A percentile compares a stretch with the other conserved stretches of the same genome.
Conservation (phyloP, 2,888 invertebrate species). For the Schrankia costaestrigalis region DNA sequence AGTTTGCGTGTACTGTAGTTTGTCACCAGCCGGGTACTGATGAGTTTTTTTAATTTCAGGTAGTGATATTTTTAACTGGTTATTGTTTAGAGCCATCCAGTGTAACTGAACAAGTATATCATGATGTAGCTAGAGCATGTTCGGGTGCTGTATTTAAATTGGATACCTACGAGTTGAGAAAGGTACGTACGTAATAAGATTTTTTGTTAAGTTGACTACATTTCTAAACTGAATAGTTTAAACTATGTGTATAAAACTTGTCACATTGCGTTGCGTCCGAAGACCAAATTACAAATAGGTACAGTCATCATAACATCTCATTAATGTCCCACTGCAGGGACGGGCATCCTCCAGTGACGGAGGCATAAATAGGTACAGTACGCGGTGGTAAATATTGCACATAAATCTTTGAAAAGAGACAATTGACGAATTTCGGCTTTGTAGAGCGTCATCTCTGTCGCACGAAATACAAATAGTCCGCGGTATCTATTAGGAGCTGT, state of each 20-base stretch:
- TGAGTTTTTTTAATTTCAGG: conserved; percentile 23
- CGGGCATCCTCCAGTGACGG: neutral
- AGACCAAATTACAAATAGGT: no score
- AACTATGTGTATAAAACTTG: neutral
- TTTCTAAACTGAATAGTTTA: neutral
- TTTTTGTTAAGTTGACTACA: no score
- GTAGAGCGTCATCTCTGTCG: no score
- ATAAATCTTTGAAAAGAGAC: no score
- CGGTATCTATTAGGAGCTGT: no score
- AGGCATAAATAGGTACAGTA: neutral
- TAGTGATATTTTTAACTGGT: conserved; percentile 48
- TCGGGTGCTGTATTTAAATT: conserved; percentile 51
- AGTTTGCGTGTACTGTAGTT: no score
- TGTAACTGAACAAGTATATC: conserved; percentile 44
- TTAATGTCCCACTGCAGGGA: no score
- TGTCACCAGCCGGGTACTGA: neutral
- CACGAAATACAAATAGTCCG: no score
- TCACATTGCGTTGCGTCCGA: no score
- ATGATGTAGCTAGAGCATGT: conserved; percentile 54
- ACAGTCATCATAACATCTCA: no score
- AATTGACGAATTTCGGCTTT: no score
- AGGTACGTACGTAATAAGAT: conserved; percentile 46
- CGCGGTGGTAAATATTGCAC: neutral
- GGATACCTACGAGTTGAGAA: conserved; percentile 36
- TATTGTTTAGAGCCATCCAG: conserved; percentile 30